Evolutionary conservation across 2,888 invertebrate genomes (phyloP).

Genomic region (Rhyacophila evoluta): DNA sequence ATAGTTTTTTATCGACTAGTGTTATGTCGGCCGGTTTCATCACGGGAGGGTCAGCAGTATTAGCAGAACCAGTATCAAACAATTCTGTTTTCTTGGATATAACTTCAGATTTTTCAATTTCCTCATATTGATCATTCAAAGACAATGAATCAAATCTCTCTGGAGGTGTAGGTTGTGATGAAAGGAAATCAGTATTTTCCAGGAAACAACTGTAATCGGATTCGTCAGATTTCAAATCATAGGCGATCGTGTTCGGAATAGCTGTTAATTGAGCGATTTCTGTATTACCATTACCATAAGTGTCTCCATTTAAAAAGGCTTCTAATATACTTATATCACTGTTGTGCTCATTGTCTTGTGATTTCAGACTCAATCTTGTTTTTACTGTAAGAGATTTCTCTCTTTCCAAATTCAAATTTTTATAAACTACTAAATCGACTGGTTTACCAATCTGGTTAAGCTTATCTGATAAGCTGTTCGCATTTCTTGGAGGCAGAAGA

Average conservation of each 20-base stretch:
- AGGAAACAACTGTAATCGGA: slow-evolving; percentile 60
- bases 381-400: slow-evolving; percentile 54
- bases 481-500: background rate
- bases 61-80: slow-evolving; percentile 59
- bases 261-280: background rate
- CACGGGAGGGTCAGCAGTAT: slow-evolving; percentile 49
- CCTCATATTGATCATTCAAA: slow-evolving; percentile 61
- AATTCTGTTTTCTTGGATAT: slow-evolving; percentile 56
- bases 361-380: slow-evolving; percentile 59
- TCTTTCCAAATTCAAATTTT: slow-evolving; percentile 63
- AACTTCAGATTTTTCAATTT: slow-evolving; percentile 56
- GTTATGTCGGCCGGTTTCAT: background rate
- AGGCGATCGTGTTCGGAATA: slow-evolving; percentile 61
- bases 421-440: slow-evolving; percentile 58
- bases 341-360: slow-evolving; percentile 62
- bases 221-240: slow-evolving; percentile 64
- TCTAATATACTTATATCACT: slow-evolving; percentile 76
- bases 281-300: slow-evolving; percentile 70
- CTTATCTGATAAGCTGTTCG: background rate
- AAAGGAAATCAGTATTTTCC: slow-evolving; percentile 55
- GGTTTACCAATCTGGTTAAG: slow-evolving; percentile 26
- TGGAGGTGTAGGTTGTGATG: slow-evolving; percentile 74
- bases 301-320: slow-evolving; percentile 76
- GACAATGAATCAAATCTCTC: slow-evolving; percentile 75
- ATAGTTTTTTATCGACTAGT: slow-evolving; percentile 56